Evolutionary conservation across 2,797 vertebrate genomes (phyloP).

Genomic region (Alectoris magna): DNA sequence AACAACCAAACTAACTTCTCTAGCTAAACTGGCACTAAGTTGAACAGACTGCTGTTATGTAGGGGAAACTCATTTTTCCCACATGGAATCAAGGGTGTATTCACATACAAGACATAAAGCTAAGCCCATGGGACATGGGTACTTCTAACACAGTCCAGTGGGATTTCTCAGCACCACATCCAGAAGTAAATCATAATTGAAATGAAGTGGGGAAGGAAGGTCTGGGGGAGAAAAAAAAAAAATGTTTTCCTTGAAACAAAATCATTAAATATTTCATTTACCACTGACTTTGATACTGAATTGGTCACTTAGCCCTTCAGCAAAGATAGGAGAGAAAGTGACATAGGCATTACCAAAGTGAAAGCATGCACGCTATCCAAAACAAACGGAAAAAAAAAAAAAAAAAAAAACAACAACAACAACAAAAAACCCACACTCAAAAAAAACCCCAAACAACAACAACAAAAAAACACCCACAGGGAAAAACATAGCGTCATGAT

Average conservation of each 20-base stretch:
- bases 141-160: neutral
- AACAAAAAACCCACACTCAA: neutral
- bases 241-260: neutral
- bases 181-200: neutral
- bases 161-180: neutral
- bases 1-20: neutral
- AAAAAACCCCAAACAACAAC: neutral
- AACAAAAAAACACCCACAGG: neutral
- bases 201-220: neutral
- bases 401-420: neutral
- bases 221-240: neutral
- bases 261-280: neutral
- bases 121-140: neutral
- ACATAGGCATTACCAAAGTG: neutral
- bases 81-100: neutral
- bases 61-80: neutral
- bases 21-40: neutral
- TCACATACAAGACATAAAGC: neutral
- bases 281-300: neutral
- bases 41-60: neutral
- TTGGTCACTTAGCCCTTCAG: neutral
- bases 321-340: neutral
- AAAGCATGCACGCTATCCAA: neutral
- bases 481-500: neutral
- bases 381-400: neutral